Evolutionary conservation across 2,797 vertebrate genomes (phyloP).

Genomic region (Syngnathus acus): DNA sequence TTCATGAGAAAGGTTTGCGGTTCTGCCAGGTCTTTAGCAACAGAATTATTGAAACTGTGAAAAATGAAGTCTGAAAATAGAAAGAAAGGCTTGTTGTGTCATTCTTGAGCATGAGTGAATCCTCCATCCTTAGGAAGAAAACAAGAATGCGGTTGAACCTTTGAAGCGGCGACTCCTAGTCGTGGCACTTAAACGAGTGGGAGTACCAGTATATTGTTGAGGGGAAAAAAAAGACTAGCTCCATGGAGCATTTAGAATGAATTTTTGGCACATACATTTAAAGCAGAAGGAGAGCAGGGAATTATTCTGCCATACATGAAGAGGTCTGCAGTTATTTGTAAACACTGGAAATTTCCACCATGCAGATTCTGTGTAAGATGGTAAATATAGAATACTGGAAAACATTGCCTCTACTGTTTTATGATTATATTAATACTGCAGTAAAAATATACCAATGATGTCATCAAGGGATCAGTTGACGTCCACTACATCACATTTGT

Average conservation of each 20-base stretch:
- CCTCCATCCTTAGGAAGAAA: background rate
- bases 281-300: background rate
- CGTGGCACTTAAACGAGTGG: background rate
- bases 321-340: background rate
- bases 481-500: too few relatives aligned
- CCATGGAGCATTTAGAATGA: background rate
- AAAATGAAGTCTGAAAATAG: background rate
- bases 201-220: background rate
- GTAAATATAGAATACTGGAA: too few relatives aligned
- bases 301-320: background rate
- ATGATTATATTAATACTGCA: too few relatives aligned
- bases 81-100: slow-evolving; percentile 1
- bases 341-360: background rate
- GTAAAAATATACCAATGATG: too few relatives aligned
- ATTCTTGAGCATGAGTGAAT: background rate
- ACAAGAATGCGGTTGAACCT: background rate
- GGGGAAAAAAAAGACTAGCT: background rate
- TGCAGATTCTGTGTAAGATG: background rate
- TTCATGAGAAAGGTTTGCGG: background rate
- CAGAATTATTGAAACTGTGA: background rate
- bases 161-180: background rate
- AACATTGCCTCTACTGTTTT: too few relatives aligned
- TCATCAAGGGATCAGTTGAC: too few relatives aligned
- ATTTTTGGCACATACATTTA: too few relatives aligned
- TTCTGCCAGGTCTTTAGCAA: background rate